phyloP scores from a whole-genome alignment of 2,113 vertebrate species.

The Periophthalmus modestus region DNA sequence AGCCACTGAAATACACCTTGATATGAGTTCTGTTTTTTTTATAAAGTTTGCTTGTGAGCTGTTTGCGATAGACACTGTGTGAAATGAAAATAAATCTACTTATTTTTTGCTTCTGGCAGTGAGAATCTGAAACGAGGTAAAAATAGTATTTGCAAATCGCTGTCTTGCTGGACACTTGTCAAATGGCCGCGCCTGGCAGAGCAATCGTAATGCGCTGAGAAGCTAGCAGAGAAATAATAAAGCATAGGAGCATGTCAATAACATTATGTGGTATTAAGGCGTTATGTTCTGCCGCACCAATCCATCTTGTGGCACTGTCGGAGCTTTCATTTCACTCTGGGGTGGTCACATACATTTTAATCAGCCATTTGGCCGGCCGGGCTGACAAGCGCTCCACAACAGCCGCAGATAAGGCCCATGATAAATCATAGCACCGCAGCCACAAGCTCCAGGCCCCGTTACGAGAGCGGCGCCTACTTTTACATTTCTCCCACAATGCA shows the following conservation, averaged over 20 bases:
- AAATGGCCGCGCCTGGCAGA: constrained; percentile 36
- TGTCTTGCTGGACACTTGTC: constrained; percentile 53
- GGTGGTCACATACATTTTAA: constrained; percentile 76
- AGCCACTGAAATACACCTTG: background rate
- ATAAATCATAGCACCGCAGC: constrained; percentile 59
- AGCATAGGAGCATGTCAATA: constrained; percentile 71
- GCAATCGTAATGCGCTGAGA: constrained; percentile 47
- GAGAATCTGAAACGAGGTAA: constrained; percentile 6
- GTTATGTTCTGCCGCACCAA: constrained; percentile 50
- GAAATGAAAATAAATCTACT: background rate
- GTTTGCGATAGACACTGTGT: background rate
- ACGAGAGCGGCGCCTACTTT: constrained; percentile 53
- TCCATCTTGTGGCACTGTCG: constrained; percentile 66
- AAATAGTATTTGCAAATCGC: constrained; percentile 12
- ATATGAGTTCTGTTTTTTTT: background rate
- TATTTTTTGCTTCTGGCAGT: background rate
- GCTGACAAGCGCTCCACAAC: constrained; percentile 69
- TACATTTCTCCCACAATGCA: constrained; percentile 36
- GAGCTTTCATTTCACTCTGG: constrained; percentile 70
- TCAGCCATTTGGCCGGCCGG: constrained; percentile 70
- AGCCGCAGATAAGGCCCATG: constrained; percentile 67
- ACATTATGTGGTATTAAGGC: constrained; percentile 67
- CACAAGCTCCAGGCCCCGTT: constrained; percentile 52
- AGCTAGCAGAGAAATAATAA: constrained; percentile 57
- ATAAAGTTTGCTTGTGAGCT: background rate